Percentiles rank a stretch among this genome's conserved stretches.
phyloP scores from a whole-genome alignment of 1,140 invertebrate species.

The Antheraea pernyi region DNA sequence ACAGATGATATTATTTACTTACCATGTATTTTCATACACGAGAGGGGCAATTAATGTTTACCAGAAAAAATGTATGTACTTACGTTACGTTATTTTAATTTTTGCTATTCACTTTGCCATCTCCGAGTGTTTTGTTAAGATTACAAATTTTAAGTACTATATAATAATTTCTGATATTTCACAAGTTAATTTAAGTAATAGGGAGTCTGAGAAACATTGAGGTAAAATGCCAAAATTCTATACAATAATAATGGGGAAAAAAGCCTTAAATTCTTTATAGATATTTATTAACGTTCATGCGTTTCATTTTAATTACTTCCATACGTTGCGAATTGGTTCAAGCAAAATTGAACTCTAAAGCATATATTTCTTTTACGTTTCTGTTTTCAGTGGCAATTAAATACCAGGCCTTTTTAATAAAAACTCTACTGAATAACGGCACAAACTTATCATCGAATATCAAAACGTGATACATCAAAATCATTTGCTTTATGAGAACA shows the following conservation, averaged over 20 bases:
- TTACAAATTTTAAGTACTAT: too few species aligned
- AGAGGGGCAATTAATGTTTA: not conserved
- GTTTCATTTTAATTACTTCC: not conserved
- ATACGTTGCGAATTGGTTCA: not conserved
- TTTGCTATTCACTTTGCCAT: too few species aligned
- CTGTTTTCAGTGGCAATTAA: not conserved
- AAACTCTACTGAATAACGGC: not conserved
- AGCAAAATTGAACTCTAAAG: not conserved
- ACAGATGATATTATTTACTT: conserved; percentile 45
- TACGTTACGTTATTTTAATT: not conserved
- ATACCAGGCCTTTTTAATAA: not conserved
- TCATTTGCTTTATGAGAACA: conserved; percentile 60
- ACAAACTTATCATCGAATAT: conserved; percentile 39
- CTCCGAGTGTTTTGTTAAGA: too few species aligned
- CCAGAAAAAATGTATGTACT: not conserved
- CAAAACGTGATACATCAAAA: conserved; percentile 62
- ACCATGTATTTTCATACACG: conserved; percentile 10
- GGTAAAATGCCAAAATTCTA: too few species aligned
- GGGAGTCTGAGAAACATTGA: too few species aligned
- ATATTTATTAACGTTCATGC: not conserved
- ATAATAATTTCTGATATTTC: too few species aligned
- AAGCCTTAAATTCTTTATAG: not conserved
- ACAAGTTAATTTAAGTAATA: too few species aligned
- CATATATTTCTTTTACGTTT: not conserved
- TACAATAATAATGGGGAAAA: not conserved